phyloP scores from a whole-genome alignment of 2,797 vertebrate species.

The Psittacula echo region DNA sequence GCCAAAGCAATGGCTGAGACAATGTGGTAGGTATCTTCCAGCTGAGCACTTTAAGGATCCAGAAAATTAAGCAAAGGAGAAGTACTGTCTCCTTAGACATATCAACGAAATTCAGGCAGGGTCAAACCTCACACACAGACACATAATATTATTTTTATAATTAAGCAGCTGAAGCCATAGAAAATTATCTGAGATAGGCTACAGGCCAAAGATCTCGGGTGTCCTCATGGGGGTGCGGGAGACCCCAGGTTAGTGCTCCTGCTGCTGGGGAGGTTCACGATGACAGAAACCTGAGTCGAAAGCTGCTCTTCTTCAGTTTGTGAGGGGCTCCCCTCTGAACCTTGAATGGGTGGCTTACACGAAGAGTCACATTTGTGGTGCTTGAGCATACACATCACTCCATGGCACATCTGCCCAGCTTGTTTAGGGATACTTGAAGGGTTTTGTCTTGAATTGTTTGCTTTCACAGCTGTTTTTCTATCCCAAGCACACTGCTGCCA shows the following conservation, averaged over 20 bases:
- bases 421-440: background rate
- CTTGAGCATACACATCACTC: background rate
- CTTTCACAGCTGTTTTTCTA: background rate
- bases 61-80: background rate
- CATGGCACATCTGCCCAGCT: background rate
- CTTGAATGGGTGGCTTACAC: background rate
- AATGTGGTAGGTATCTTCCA: background rate
- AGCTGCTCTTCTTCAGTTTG: background rate
- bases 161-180: background rate
- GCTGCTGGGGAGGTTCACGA: rapidly evolving
- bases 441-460: background rate
- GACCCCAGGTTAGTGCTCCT: background rate
- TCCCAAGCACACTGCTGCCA: rapidly evolving
- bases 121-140: background rate
- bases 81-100: background rate
- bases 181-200: background rate
- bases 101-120: background rate
- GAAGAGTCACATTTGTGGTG: background rate
- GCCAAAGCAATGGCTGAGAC: background rate
- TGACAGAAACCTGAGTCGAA: background rate
- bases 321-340: background rate
- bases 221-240: background rate
- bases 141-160: background rate
- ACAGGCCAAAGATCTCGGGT: background rate
- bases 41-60: background rate